Conservation (phyloP, 2,113 vertebrate species). For the Rana temporaria region DNA sequence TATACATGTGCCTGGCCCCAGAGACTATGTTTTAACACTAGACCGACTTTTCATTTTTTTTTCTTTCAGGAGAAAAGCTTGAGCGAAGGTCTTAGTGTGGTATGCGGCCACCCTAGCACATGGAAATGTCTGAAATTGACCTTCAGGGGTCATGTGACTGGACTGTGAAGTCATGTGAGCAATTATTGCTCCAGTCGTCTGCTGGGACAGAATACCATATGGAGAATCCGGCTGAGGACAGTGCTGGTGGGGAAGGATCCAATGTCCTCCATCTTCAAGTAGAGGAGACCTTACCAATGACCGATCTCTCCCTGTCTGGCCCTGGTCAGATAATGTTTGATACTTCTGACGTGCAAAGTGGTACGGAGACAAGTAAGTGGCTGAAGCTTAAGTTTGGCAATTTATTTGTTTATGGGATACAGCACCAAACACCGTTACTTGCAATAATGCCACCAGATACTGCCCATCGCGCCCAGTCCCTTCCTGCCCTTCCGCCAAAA, state of each 20-base stretch:
- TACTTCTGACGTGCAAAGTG: conserved; percentile 64
- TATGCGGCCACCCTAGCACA: neutral
- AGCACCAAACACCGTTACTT: too few species aligned
- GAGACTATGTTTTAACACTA: too few species aligned
- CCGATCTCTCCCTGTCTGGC: conserved; percentile 60
- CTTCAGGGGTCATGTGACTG: conserved; percentile 11
- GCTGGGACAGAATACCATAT: conserved; percentile 44
- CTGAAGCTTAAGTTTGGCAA: neutral
- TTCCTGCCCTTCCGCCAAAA: too few species aligned
- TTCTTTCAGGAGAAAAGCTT: neutral
- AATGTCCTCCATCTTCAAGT: conserved; percentile 63
- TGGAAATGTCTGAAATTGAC: conserved; percentile 8
- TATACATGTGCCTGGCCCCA: too few species aligned
- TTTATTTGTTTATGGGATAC: too few species aligned
- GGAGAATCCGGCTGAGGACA: neutral
- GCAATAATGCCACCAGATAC: too few species aligned
- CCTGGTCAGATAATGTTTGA: conserved; percentile 72
- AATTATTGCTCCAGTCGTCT: conserved; percentile 65
- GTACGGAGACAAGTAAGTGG: conserved; percentile 51
- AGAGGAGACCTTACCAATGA: conserved; percentile 63
- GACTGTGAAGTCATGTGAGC: conserved; percentile 48
- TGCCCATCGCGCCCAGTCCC: too few species aligned
- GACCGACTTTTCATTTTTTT: neutral
- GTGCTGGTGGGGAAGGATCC: conserved; percentile 44
- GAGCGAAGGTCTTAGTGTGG: neutral